Base-by-base conservation (phyloP, 2,888 invertebrate species). In the Leucoma salicis region DNA sequence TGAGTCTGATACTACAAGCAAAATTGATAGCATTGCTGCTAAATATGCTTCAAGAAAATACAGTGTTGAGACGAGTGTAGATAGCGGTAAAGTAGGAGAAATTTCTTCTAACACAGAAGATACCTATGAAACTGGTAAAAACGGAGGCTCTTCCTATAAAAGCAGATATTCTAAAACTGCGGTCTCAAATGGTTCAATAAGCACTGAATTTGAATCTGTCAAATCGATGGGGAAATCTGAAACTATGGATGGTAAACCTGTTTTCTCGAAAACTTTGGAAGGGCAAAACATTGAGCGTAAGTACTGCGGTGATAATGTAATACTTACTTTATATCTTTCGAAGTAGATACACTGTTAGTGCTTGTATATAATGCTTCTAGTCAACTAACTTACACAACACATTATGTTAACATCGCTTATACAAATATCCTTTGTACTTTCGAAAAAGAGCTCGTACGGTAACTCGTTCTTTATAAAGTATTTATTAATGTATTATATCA, bases 261-360 rank as follows among this genome's bases (percentile, higher is more conserved):
- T 92, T 39, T 95, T 96, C 69, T 88, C 91, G 15, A 94, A 93
- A 78, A 94, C 95, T 32, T 90, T 96, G 45, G 93, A 94, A 74
- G 95, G 95, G 64, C 92, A 92, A 56, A 94, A 92, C 69, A 93
- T 95, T 57, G 95, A 95, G 92, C 94, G 95, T 96, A 91, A 94
- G 95, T 94, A 70, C 50, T 40, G 53, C 46, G 49, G 46, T 49
- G 58, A 35, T 39, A 44, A 42, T 57, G 51, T 45, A 58, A 59
- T 58, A 61, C 57, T 47, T 58, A 61, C 57, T 47, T 48, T 54
- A 56, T 53, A 41, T 29, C 33, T 33, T 46, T 69, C 73, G 64
- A 62, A 66, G 72, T 78, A 78, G 73, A 78, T 56, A 81, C 78
- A 79, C 70, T 58, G 48, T 57, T 86, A 88, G 83, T 63, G 88